A percentile compares a stretch with the other conserved stretches of the same genome.
Evolutionary conservation across 2,113 vertebrate species (phyloP).

Genomic region (Ictalurus punctatus): DNA sequence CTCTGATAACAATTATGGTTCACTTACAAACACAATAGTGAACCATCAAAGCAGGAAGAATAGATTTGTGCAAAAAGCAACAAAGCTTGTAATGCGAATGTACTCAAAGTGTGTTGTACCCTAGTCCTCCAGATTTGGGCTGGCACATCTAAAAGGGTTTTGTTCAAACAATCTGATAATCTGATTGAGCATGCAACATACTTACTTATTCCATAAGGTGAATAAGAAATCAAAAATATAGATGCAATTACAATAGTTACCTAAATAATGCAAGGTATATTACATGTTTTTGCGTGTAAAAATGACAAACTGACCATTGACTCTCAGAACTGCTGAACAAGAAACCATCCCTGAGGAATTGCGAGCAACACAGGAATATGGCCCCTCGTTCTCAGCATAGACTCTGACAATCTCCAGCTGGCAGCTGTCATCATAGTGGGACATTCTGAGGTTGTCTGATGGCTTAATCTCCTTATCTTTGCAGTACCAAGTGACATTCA

Average conservation of each 20-base stretch:
- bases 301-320: constrained; percentile 77
- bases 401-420: constrained; percentile 86
- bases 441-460: constrained; percentile 87
- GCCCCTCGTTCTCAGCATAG: constrained; percentile 81
- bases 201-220: background rate
- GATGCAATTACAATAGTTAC: background rate
- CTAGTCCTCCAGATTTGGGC: constrained; percentile 10
- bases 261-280: background rate
- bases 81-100: constrained; percentile 20
- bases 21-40: background rate
- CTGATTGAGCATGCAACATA: background rate
- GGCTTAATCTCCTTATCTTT: constrained; percentile 86
- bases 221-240: background rate
- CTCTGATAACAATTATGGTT: constrained; percentile 1
- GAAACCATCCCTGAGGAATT: constrained; percentile 90
- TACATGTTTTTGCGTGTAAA: background rate
- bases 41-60: constrained; percentile 12
- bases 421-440: constrained; percentile 86
- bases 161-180: background rate
- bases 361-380: constrained; percentile 86
- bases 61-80: background rate
- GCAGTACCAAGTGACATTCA: constrained; percentile 88
- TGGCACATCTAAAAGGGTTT: background rate
- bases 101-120: constrained; percentile 16
- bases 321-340: constrained; percentile 80